A percentile compares a stretch with the other conserved stretches of the same genome.
Conservation (phyloP, 2,797 vertebrate genomes). For the Typhlichthys eigenmanni region DNA sequence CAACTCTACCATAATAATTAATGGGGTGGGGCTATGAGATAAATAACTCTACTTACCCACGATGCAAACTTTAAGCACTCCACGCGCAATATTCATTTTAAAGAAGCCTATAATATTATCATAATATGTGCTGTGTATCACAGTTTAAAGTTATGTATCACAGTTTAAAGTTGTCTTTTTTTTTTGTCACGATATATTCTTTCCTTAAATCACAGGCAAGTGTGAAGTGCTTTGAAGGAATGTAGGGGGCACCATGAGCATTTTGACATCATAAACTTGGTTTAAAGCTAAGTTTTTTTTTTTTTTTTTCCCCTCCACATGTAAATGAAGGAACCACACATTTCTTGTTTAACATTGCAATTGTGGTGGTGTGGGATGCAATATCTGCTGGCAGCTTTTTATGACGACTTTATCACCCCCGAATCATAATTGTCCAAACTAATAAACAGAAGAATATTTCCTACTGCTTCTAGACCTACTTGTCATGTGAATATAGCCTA, state of each 20-base stretch:
- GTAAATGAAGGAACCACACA: too few species aligned
- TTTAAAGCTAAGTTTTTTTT: not conserved
- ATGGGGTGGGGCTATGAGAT: slow-evolving; percentile 11
- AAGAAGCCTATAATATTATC: not conserved
- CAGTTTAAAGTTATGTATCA: not conserved
- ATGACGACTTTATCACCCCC: too few species aligned
- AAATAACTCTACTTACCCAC: slow-evolving; percentile 36
- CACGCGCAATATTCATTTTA: too few species aligned
- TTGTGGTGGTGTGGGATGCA: too few species aligned
- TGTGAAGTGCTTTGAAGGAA: not conserved
- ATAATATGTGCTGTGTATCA: not conserved
- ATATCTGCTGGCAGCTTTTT: too few species aligned
- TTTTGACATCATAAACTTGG: not conserved
- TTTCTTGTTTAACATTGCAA: too few species aligned
- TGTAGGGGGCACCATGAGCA: not conserved
- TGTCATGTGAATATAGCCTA: not conserved
- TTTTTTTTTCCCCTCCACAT: too few species aligned
- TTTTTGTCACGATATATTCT: not conserved
- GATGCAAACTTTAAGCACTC: slow-evolving; percentile 32
- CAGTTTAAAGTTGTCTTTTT: not conserved
- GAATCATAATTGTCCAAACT: too few species aligned
- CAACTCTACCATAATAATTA: slow-evolving; percentile 24
- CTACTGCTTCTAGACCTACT: not conserved
- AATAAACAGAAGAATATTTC: not conserved
- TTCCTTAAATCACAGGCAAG: not conserved